A percentile compares a stretch with the other conserved stretches of the same genome.
Conservation (phyloP, 30 jellyfish, hydroid and myxozoan genomes). For the Aurelia sp. region DNA sequence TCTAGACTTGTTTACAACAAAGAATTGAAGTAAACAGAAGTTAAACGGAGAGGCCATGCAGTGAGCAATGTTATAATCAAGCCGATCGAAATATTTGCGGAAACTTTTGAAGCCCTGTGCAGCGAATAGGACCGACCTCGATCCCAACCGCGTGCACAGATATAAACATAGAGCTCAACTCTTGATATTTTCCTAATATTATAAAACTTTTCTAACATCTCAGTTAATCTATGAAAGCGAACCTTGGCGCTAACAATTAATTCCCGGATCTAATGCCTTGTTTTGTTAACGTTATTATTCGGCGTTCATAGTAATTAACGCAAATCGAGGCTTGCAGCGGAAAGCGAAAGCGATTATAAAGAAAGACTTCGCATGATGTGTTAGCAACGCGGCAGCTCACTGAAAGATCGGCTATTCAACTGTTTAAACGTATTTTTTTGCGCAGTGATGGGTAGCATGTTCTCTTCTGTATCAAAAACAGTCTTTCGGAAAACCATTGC, state of each 20-base stretch:
- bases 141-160: constrained; percentile 59
- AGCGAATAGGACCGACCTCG: background rate
- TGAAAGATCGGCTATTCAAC: constrained; percentile 16
- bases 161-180: constrained; percentile 27
- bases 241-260: constrained; percentile 12
- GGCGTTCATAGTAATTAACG: constrained; percentile 4
- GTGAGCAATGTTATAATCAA: constrained; percentile 21
- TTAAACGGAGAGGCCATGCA: constrained; percentile 7
- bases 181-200: constrained; percentile 10
- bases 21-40: background rate
- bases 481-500: constrained; percentile 34
- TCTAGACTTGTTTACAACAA: constrained; percentile 13
- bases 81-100: constrained; percentile 29
- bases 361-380: constrained; percentile 17
- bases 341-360: constrained; percentile 15
- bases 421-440: background rate
- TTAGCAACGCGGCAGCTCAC: constrained; percentile 35
- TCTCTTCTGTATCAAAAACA: constrained; percentile 16
- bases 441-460: background rate
- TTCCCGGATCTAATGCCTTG: background rate
- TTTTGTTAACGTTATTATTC: constrained; percentile 16
- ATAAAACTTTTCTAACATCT: constrained; percentile 11
- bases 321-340: constrained; percentile 27
- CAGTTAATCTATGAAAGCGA: constrained; percentile 16
- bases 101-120: constrained; percentile 37